Evolutionary conservation across 2,888 invertebrate species (phyloP), one percentile per base, ranked within the genome.

Genomic region (Amphimallon solstitiale): DNA sequence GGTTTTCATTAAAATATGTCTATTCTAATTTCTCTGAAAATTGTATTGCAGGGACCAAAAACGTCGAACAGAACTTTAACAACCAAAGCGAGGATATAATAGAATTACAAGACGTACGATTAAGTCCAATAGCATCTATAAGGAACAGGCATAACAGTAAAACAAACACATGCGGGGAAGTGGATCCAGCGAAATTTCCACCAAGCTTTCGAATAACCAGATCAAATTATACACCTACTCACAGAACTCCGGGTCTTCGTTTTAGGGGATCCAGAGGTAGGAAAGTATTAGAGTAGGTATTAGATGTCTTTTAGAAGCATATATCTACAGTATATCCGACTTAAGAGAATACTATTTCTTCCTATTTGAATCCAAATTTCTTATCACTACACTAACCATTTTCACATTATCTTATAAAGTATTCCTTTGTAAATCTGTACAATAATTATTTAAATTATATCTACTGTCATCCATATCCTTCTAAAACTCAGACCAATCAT

Each of bases 41-140:
- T 2, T 21, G 5, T 56, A 52, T 49, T 65, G 17, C 40, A 83
- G 84, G 81, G 74, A 82, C 82, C 78, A 85, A 84, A 76, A 71
- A 78, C 48, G 60, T 64, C 63, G 63, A 74, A 63, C 63, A 74
- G 74, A 14, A 67, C 51, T 69, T 66, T 40, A 70, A 71, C 38
- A 67, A 74, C n/a, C 73, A 75, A 64, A 79, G 75, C 62, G 90
- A 92, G 74, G 94, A 95, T 80, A 95, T 96, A 75, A 95, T 95
- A 77, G 95, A 96, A 78, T 87, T 97, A 61, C 92, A 95, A 78
- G 96, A 97, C 79, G 86, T 93, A 40, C 86, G 92, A 73, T 88
- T 94, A 88, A 93, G 93, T 74, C 94, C 94, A 15, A 89, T 94
- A 83, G 93, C 91, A 74, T 94, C 88, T 74, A 90, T 90, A 78